These are phyloP conservation scores for Acrossocheilus wenchowensis DNA, from an alignment of 2,797 vertebrate species.

Conservation along the genomic window DNA sequence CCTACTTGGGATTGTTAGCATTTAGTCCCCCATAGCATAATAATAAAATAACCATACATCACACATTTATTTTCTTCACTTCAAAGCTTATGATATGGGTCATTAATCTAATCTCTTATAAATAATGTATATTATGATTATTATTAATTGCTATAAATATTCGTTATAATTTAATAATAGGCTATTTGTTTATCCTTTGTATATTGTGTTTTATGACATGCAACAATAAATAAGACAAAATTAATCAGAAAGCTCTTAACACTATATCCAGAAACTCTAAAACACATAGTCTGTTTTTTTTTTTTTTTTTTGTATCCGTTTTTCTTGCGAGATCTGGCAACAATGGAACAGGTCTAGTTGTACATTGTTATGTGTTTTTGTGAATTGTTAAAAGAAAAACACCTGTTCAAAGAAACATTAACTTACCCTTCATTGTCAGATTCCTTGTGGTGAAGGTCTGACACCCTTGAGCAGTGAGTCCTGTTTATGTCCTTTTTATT, in stretches of 20 bases:
- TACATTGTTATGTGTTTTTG: not conserved
- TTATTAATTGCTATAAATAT: not conserved
- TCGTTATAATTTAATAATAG: not conserved
- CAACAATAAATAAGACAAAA: not conserved
- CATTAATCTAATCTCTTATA: not conserved
- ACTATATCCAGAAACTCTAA: not conserved
- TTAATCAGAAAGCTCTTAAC: not conserved
- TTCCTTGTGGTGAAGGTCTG: not conserved
- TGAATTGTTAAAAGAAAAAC: not conserved
- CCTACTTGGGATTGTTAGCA: not conserved
- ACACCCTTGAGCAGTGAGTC: not conserved
- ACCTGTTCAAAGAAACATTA: not conserved
- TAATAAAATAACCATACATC: not conserved
- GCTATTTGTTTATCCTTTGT: not conserved
- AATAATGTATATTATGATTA: not conserved
- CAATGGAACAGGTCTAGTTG: not conserved
- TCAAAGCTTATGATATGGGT: too few species aligned
- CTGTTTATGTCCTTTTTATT: not conserved
- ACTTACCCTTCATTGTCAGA: not conserved
- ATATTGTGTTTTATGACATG: not conserved
- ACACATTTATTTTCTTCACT: not conserved
- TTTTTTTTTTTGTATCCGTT: not conserved
- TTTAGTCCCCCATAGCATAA: not conserved
- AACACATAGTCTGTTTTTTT: not conserved
- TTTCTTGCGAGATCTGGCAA: not conserved